Evolutionary conservation across 2,797 vertebrate genomes (phyloP).

Genomic region (Euthynnus affinis): DNA sequence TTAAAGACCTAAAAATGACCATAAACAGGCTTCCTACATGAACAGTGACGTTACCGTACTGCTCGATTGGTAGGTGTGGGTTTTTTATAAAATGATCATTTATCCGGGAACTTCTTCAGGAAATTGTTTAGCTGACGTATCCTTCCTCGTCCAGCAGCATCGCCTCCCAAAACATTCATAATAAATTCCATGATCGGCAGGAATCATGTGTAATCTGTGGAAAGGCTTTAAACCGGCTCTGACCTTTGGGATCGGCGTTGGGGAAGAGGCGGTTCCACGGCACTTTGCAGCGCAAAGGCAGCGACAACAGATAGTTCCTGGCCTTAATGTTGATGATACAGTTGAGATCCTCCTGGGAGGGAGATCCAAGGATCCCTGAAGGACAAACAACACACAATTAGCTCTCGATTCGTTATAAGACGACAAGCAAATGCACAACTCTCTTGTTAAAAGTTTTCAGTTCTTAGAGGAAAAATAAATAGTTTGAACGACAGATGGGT

Average conservation of each 20-base stretch:
- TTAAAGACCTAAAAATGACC: too few relatives aligned
- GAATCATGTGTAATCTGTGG: background rate
- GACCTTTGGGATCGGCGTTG: conserved; percentile 91
- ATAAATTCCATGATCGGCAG: background rate
- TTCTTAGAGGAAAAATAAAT: background rate
- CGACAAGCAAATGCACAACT: background rate
- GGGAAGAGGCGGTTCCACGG: conserved; percentile 92
- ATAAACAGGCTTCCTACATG: too few relatives aligned
- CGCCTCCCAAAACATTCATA: background rate
- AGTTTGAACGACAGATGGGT: conserved; percentile 27
- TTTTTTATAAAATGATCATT: background rate
- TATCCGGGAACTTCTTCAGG: background rate
- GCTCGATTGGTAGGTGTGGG: background rate
- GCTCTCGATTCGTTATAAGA: background rate
- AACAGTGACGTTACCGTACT: too few relatives aligned
- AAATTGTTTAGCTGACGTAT: background rate
- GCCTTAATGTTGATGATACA: conserved; percentile 95
- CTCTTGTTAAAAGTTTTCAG: background rate
- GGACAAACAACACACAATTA: background rate
- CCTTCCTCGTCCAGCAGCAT: background rate
- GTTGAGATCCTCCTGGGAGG: conserved; percentile 91
- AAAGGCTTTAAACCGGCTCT: conserved; percentile 18
- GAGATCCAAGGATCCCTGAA: conserved; percentile 92
- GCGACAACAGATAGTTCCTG: conserved; percentile 91
- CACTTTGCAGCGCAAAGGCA: conserved; percentile 90